Percentiles rank a stretch among this genome's conserved stretches.
phyloP scores from a whole-genome alignment of 2,888 invertebrate species.

The Trichopoda pennipes region DNA sequence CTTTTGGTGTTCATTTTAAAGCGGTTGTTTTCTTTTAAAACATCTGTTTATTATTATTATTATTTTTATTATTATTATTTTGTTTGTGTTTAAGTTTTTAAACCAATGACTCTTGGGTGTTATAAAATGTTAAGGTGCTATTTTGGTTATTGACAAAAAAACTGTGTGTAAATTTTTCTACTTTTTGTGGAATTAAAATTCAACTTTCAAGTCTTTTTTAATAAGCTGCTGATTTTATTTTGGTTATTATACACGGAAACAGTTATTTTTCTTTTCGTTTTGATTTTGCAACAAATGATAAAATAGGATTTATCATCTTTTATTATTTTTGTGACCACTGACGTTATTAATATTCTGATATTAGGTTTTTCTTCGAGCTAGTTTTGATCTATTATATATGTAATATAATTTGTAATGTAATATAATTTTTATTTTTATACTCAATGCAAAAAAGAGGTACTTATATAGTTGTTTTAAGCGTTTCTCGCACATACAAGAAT shows the following conservation, averaged over 20 bases:
- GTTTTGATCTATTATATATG: too few relatives aligned
- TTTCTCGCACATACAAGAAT: too few relatives aligned
- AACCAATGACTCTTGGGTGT: not conserved
- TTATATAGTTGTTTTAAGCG: too few relatives aligned
- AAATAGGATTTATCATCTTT: too few relatives aligned
- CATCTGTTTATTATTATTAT: not conserved
- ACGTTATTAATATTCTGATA: too few relatives aligned
- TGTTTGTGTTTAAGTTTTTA: conserved; percentile 16
- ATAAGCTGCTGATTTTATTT: not conserved
- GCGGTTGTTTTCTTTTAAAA: conserved; percentile 2
- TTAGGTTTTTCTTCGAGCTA: too few relatives aligned
- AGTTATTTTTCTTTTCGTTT: not conserved
- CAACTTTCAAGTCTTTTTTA: not conserved
- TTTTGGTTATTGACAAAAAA: not conserved
- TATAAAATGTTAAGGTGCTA: not conserved
- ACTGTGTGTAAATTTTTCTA: not conserved
- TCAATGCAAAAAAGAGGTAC: too few relatives aligned
- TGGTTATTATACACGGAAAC: not conserved
- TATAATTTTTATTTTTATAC: too few relatives aligned
- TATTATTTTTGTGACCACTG: too few relatives aligned
- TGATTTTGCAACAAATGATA: too few relatives aligned
- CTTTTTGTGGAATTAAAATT: not conserved
- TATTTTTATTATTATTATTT: too few relatives aligned
- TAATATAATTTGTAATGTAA: too few relatives aligned
- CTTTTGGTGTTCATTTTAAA: not conserved